Conservation (phyloP, 2,113 vertebrate species). For the Perccottus glenii region DNA sequence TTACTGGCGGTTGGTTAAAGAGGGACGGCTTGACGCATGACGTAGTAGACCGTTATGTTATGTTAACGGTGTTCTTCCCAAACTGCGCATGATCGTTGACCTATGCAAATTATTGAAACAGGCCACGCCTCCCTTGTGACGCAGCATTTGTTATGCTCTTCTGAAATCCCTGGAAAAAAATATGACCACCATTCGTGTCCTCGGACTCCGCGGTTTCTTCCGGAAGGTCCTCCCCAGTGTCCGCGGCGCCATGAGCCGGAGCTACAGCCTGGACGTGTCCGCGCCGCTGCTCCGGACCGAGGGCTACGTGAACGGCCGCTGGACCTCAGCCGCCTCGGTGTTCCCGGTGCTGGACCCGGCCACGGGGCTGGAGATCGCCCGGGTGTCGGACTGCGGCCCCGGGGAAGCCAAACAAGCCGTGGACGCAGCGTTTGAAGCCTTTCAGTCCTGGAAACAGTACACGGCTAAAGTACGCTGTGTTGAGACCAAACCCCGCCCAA, state of each 20-base stretch:
- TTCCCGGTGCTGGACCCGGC: constrained; percentile 91
- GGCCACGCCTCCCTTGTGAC: no score
- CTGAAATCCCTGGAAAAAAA: no score
- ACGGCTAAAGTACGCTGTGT: constrained; percentile 79
- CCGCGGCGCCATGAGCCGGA: constrained; percentile 37
- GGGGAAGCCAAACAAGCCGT: constrained; percentile 85
- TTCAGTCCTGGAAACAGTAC: constrained; percentile 78
- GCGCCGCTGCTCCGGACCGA: constrained; percentile 74
- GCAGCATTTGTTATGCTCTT: no score
- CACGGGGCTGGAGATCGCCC: constrained; percentile 82
- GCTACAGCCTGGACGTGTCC: constrained; percentile 69
- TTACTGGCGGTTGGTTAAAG: no score
- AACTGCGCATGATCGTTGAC: no score
- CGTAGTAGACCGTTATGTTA: no score
- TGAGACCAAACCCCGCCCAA: not conserved
- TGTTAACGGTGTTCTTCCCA: no score
- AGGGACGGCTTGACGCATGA: no score
- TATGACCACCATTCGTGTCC: constrained; percentile 52
- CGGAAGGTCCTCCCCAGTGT: constrained; percentile 36
- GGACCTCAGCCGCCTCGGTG: constrained; percentile 78
- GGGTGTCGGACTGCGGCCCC: constrained; percentile 86
- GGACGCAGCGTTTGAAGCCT: constrained; percentile 82
- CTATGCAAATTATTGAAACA: no score
- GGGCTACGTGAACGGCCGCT: constrained; percentile 81
- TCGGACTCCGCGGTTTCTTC: constrained; percentile 43